Evolutionary conservation across 2,797 vertebrate genomes (phyloP).

Genomic region (Chaenodraco wilsoni): DNA sequence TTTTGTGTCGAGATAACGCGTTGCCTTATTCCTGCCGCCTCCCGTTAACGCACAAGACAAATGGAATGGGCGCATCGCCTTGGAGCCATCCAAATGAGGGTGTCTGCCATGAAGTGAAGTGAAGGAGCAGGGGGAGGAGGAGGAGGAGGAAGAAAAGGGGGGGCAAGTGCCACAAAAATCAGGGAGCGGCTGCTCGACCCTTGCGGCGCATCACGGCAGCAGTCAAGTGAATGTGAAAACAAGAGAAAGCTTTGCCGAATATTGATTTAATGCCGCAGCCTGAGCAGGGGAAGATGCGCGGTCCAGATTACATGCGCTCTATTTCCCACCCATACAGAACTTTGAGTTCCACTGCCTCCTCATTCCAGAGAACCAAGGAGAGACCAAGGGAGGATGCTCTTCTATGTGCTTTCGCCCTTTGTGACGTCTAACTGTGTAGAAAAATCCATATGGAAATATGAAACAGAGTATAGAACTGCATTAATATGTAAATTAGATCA

Average conservation of each 20-base stretch:
- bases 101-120: slow-evolving; percentile 71
- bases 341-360: slow-evolving; percentile 87
- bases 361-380: slow-evolving; percentile 62
- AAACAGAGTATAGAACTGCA: slow-evolving; percentile 22
- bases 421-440: slow-evolving; percentile 56
- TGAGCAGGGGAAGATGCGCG: slow-evolving; percentile 88
- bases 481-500: slow-evolving; percentile 52
- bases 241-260: slow-evolving; percentile 91
- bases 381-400: slow-evolving; percentile 55
- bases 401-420: slow-evolving; percentile 58
- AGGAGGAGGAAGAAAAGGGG: slow-evolving; percentile 19
- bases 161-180: slow-evolving; percentile 83
- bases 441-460: slow-evolving; percentile 49
- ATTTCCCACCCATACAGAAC: slow-evolving; percentile 86
- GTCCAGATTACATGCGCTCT: slow-evolving; percentile 93
- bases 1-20: slow-evolving; percentile 72
- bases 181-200: slow-evolving; percentile 84
- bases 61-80: slow-evolving; percentile 73
- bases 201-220: slow-evolving; percentile 88
- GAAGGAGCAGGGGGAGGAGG: slow-evolving; percentile 53
- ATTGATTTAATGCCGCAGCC: slow-evolving; percentile 94
- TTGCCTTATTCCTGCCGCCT: slow-evolving; percentile 69
- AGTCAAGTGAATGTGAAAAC: slow-evolving; percentile 92
- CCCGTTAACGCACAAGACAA: slow-evolving; percentile 73
- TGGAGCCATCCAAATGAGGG: slow-evolving; percentile 78